Conservation (phyloP, 2,888 invertebrate species). For the Pachycephus smyrnensis region DNA sequence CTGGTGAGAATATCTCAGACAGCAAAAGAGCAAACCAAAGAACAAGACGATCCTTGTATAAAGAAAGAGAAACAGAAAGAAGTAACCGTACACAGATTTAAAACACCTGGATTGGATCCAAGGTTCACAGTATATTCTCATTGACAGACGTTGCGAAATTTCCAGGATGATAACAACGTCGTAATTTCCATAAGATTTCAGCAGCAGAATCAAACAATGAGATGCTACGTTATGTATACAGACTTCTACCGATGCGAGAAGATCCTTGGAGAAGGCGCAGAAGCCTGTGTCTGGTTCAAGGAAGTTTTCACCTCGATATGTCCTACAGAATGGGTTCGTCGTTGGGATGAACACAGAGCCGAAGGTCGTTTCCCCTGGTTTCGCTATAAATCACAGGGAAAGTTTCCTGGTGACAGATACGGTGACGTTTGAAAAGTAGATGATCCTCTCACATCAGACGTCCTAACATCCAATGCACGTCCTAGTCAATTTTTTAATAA, state of each 20-base stretch:
- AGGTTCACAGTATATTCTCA: slow-evolving; percentile 30
- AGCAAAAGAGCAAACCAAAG: slow-evolving; percentile 16
- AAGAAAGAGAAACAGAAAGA: slow-evolving; percentile 18
- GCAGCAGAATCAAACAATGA: slow-evolving; percentile 55
- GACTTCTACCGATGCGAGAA: slow-evolving; percentile 59
- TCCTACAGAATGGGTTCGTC: slow-evolving; percentile 50
- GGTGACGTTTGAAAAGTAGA: slow-evolving; percentile 18
- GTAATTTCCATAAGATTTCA: slow-evolving; percentile 50
- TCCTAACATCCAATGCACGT: not conserved
- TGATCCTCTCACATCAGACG: not conserved
- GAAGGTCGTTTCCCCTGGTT: slow-evolving; percentile 47
- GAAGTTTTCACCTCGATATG: slow-evolving; percentile 50
- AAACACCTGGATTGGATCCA: slow-evolving; percentile 42
- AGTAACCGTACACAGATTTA: not conserved
- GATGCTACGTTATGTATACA: slow-evolving; percentile 59
- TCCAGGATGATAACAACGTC: not conserved
- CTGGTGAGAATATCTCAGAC: not conserved
- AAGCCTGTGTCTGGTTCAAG: slow-evolving; percentile 58
- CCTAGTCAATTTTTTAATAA: slow-evolving; percentile 1
- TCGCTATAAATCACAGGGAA: slow-evolving; percentile 37
- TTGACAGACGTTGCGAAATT: not conserved
- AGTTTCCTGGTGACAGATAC: slow-evolving; percentile 47
- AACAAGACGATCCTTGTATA: slow-evolving; percentile 46
- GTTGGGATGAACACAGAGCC: slow-evolving; percentile 49
- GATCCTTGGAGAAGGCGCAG: slow-evolving; percentile 48